Evolutionary conservation across 2,113 vertebrate genomes (phyloP), one percentile per base, ranked within the genome.

Genomic region (Elephantulus edwardii): DNA sequence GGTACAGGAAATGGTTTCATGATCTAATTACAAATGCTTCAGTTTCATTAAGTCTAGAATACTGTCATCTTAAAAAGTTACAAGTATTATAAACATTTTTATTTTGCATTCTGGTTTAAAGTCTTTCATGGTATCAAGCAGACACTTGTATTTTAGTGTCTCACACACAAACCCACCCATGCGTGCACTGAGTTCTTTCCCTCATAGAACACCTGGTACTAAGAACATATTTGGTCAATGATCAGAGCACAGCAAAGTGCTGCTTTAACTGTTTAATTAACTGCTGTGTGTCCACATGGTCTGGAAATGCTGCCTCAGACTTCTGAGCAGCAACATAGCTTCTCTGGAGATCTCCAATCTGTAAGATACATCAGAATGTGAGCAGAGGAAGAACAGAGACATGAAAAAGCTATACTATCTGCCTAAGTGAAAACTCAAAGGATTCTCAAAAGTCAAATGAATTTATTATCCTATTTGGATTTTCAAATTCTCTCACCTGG

Each of bases 261-360:
- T 99, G 97, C 89, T 98, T 98, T 91, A 99, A 97, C 96, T 98
- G 98, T 86, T 98, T 98, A 46, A 99, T 96, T 92, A 99, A 98
- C 94, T 98, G 98, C 44, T 99, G 98, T 16, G 99, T 99, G 95
- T 99, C 99, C 75, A 98, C 98, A 0, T 99, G 99, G 62, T 98
- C 98, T n/a, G 99, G 99, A 96, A 99, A 99, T 0, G 98, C 98
- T 64, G 97, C 98, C 93, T 98, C 98, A 2, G 99, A 98, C 94
- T 98, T 99, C 94, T 98, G 98, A 40, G 99, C 99, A 0, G 99
- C 98, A 20, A 97, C 93, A 35, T 99, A 99, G 96, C 99, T 99
- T 97, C 98, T 99, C 96, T 99, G 99, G n/a, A 99, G 98, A 96
- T 99, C 99, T 94, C 99, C 99, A 92, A 98, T 95, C 99, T 99